Base-by-base conservation (phyloP, 2,797 vertebrate species). In the Eremophila alpestris region DNA sequence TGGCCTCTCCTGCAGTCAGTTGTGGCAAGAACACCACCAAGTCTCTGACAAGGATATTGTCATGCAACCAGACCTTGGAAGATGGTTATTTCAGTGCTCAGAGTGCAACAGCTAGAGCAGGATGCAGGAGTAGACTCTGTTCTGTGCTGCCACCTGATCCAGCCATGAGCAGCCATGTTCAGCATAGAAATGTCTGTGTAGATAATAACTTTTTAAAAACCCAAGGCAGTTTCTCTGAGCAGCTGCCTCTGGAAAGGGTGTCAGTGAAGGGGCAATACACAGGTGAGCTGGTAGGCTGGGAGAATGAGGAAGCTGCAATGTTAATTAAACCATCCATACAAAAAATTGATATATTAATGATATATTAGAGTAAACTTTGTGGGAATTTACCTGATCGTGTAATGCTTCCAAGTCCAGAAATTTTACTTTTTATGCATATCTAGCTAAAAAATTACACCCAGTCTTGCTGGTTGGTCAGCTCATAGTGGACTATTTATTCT, bases 151-250 rank as follows among this genome's bases (percentile, higher is more conserved):
- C 54, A 16, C 21, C 38, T 91, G 41, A 70, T 58, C 43, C 0
- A 0, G 13, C 48, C 59, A 41, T 5, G 3, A 46, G 15, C 46
- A 83, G 40, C 20, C 22, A 27, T 8, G 29, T 24, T 60, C 49
- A 71, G 34, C 10, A 38, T 0, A 34, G 46, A 82, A 85, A 76
- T 30, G 7, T 18, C 55, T 40, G 14, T 6, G 5, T 21, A 76
- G 27, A 16, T 46, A n/a, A 69, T 45, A 45, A 30, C 34, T 10
- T 0, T 5, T 13, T 58, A 26, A 43, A 34, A 1, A 0, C 1
- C 1, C 15, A 64, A 41, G 49, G 8, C 3, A 48, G 29, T 43
- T 89, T 82, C 34, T 36, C 63, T 79, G 40, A 45, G n/a, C 75
- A 65, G 20, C 38, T 87, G 30, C 30, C 13, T 69, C 6, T 73